Evolutionary conservation across 2,888 invertebrate species (phyloP), one percentile per base, ranked within the genome.

Genomic region (Osmoderma eremita): DNA sequence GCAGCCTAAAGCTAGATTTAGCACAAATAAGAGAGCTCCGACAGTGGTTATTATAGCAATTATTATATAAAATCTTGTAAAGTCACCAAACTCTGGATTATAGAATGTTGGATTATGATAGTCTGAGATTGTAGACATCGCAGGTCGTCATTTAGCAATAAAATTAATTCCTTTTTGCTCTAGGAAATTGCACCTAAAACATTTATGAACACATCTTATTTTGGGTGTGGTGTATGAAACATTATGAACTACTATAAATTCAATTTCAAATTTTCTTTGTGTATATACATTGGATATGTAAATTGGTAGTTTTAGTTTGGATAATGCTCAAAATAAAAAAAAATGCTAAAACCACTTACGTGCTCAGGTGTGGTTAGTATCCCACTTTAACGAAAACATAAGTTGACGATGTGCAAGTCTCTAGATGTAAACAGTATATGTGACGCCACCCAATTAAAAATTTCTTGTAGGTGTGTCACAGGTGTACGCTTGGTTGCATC

Each of bases 41-140:
- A 95, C 80, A 41, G 93, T 84, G 3, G 93, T 87, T 81, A 92
- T 91, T 79, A 95, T 87, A 22, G 91, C 88, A 71, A 95, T 90
- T 15, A 90, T 87, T 74, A 92, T 88, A 84, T 95, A 95, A 84
- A 95, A 95, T 49, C 91, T 88, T n/a, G 91, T 90, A 78, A 91
- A 95, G 82, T 94, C 91, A 68, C 92, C 91, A 81, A 85, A 87
- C 70, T 84, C 83, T 6, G 58, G 36, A 30, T 61, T 61, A 36
- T 61, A 61, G 18, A 61, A 61, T 45, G 58, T 24, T 61, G 58
- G 58, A 36, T 36, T 61, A 15, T 61, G 58, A 30, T 61, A 18
- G 17, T 61, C 58, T 30, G 45, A 15, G 15, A 45, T 17, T 20
- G 87, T 85, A 82, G 88, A 88, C 88, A 89, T 89, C 78, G 72